phyloP scores from a whole-genome alignment of 37 sponge, comb jelly and placozoan species.

The Ianthella basta region DNA sequence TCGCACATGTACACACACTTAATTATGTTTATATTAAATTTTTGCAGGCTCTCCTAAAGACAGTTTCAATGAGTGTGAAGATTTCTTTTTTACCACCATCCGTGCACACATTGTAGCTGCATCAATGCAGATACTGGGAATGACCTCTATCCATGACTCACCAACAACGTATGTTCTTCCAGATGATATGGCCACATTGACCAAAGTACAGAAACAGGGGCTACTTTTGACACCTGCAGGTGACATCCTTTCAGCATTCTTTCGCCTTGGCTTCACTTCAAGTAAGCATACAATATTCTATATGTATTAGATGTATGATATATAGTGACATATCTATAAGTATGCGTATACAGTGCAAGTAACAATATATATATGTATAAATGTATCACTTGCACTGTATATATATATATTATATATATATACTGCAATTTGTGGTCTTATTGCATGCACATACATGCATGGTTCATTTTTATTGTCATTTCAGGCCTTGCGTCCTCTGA shows the following conservation, averaged over 20 bases:
- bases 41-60: not conserved
- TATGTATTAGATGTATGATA: not conserved
- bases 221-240: not conserved
- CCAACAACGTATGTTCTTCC: not conserved
- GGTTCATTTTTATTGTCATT: no score
- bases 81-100: not conserved
- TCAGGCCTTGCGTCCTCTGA: no score
- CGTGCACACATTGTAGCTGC: not conserved
- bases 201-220: not conserved
- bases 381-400: not conserved
- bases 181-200: not conserved
- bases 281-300: conserved; percentile 8
- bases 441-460: no score
- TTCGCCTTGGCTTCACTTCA: not conserved
- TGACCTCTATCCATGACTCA: no score
- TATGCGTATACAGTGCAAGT: not conserved
- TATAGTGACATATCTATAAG: not conserved
- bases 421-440: no score
- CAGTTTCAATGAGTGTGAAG: conserved; percentile 1
- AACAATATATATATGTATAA: not conserved
- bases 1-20: no score
- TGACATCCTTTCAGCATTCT: not conserved
- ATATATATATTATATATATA: not conserved
- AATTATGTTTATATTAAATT: no score
- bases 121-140: no score